Percentiles rank a stretch among this genome's conserved stretches.
phyloP scores from a whole-genome alignment of 2,113 vertebrate species.

The Gavialis gangeticus region DNA sequence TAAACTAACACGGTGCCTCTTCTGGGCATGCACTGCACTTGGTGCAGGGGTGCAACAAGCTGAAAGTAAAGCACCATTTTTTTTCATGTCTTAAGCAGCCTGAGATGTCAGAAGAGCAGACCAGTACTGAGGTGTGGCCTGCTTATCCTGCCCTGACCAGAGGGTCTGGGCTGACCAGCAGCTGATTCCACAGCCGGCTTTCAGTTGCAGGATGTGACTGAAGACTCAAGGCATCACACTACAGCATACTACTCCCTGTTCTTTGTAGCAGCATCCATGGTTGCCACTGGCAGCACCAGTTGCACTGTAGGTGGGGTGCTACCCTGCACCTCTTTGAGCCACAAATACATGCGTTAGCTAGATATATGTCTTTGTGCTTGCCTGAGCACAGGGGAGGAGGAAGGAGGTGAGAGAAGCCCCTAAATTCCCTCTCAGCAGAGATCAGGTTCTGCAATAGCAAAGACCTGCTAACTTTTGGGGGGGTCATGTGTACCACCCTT shows the following conservation, averaged over 20 bases:
- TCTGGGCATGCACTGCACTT: too few species aligned
- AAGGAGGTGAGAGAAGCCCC: accelerated
- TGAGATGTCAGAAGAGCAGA: neutral
- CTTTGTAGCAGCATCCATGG: neutral
- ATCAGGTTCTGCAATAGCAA: neutral
- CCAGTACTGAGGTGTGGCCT: neutral
- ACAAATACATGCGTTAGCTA: accelerated
- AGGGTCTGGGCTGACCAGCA: neutral
- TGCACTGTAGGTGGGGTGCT: neutral
- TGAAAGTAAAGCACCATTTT: too few species aligned
- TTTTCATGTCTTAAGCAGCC: neutral
- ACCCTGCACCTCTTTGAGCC: neutral
- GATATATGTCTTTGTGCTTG: neutral
- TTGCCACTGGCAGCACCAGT: neutral
- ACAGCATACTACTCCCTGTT: neutral
- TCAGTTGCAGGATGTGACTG: accelerated
- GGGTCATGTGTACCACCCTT: neutral
- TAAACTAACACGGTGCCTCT: too few species aligned
- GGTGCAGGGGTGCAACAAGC: too few species aligned
- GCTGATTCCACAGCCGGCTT: neutral
- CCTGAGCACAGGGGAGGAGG: neutral
- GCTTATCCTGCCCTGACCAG: neutral
- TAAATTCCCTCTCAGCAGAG: neutral
- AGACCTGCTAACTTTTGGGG: neutral
- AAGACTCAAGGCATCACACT: neutral